Evolutionary conservation across 2,888 invertebrate genomes (phyloP).

Genomic region (Drosophila mayaguana): DNA sequence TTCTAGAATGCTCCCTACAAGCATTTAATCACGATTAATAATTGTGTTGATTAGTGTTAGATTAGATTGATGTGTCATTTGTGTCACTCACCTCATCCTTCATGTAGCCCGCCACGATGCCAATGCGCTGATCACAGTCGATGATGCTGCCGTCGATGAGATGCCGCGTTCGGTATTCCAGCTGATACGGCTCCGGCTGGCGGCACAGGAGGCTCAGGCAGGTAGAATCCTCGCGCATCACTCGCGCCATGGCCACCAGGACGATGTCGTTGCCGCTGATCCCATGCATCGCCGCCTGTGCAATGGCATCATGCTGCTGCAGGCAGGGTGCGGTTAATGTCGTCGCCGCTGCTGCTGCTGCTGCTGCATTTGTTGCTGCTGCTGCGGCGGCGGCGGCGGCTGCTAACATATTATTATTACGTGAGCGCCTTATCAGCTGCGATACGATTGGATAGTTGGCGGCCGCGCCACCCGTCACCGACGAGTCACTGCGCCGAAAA

Average conservation of each 20-base stretch:
- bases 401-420: constrained; percentile 77
- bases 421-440: constrained; percentile 86
- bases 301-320: constrained; percentile 83
- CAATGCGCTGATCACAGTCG: constrained; percentile 95
- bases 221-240: constrained; percentile 87
- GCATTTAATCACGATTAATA: background rate
- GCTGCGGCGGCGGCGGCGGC: constrained; percentile 49
- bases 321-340: constrained; percentile 62
- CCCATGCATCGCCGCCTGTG: constrained; percentile 86
- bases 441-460: constrained; percentile 85
- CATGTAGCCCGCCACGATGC: constrained; percentile 95
- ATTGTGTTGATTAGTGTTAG: background rate
- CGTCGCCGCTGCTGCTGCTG: constrained; percentile 47
- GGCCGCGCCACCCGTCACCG: constrained; percentile 85
- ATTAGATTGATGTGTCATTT: background rate
- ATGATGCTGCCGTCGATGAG: constrained; percentile 95
- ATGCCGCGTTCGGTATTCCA: constrained; percentile 96
- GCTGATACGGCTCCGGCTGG: constrained; percentile 89
- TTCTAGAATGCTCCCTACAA: background rate
- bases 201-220: constrained; percentile 87
- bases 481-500: constrained; percentile 87
- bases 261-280: constrained; percentile 88
- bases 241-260: constrained; percentile 91
- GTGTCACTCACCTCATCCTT: constrained; percentile 90
- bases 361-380: constrained; percentile 63